Conservation (phyloP, 2,113 vertebrate genomes). For the Cavia porcellus region DNA sequence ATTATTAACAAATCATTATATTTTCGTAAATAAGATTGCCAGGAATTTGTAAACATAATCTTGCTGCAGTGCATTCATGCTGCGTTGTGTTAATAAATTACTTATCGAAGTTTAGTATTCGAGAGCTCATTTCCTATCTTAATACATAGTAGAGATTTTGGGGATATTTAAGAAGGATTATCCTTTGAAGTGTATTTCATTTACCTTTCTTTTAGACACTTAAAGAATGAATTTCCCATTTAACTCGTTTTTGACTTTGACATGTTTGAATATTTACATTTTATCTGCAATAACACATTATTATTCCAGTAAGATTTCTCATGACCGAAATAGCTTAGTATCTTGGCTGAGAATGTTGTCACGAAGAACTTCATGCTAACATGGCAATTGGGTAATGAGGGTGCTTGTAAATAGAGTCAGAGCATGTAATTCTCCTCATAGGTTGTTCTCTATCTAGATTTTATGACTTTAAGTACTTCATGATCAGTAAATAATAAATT, state of each 20-base stretch:
- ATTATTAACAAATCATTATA: conserved; percentile 64
- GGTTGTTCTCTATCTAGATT: conserved; percentile 79
- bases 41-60: conserved; percentile 51
- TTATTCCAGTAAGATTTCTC: conserved; percentile 65
- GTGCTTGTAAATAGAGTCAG: conserved; percentile 78
- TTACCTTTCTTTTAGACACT: conserved; percentile 65
- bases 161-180: conserved; percentile 79
- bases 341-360: conserved; percentile 59
- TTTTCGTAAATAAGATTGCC: conserved; percentile 64
- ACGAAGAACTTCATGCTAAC: conserved; percentile 52
- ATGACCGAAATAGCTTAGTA: conserved; percentile 47
- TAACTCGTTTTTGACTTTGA: conserved; percentile 62
- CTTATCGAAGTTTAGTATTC: conserved; percentile 65
- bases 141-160: conserved; percentile 67
- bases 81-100: conserved; percentile 79
- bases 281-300: conserved; percentile 60
- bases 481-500: conserved; percentile 91
- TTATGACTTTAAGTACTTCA: conserved; percentile 86
- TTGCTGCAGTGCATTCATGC: conserved; percentile 30
- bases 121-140: conserved; percentile 77
- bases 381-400: conserved; percentile 70
- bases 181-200: conserved; percentile 73
- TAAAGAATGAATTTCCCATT: conserved; percentile 23
- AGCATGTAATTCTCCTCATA: conserved; percentile 78
- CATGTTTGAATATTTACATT: conserved; percentile 70